Base-by-base conservation (phyloP, 2,888 invertebrate species). In the Brachyptera putata region DNA sequence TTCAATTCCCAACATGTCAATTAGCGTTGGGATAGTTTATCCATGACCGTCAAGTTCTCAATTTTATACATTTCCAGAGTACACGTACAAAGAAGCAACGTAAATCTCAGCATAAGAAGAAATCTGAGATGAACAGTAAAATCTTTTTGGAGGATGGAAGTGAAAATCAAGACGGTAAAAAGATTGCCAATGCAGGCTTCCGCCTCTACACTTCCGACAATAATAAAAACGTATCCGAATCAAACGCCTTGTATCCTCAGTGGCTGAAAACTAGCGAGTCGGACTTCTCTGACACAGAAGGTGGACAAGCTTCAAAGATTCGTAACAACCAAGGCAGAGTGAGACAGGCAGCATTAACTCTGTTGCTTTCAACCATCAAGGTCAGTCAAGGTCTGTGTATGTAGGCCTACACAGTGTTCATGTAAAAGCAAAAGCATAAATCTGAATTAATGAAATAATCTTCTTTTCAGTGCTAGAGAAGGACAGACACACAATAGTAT, bases 221-320 rank as follows among this genome's bases (percentile, higher is more conserved):
- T 43, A 4, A 16, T 11, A 37, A 14, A 5, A 13, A 22, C 49
- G 5, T 3, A 3, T 3, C n/a, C 22, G 13, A 13, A 14, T 24
- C 5, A 11, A 16, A 37, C 37, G n/a, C n/a, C 36, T 14, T n/a
- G 13, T 21, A 30, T 14, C 21, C 61, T 1, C 3, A 14, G 1
- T 58, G 56, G 61, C 18, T 48, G 5, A 61, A 61, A 22, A 64
- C 62, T 5, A 85, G 85, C 67, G 86, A 87, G 68, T 86, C 86
- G 0, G 86, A 86, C 69, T 79, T 82, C 72, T 85, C 85, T 0
- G 85, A 86, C 71, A 74, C 80, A 0, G 85, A 85, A 69, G 77
- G 74, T 58, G 78, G 76, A 18, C 71, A 70, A 61, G 66, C 77
- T 7, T 70, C 61, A 9, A 62, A 61, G 56, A 39, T 70, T n/a